These are phyloP conservation scores for Drosophila anomelani DNA, from an alignment of 2,888 invertebrate genomes.

Conservation along the genomic window DNA sequence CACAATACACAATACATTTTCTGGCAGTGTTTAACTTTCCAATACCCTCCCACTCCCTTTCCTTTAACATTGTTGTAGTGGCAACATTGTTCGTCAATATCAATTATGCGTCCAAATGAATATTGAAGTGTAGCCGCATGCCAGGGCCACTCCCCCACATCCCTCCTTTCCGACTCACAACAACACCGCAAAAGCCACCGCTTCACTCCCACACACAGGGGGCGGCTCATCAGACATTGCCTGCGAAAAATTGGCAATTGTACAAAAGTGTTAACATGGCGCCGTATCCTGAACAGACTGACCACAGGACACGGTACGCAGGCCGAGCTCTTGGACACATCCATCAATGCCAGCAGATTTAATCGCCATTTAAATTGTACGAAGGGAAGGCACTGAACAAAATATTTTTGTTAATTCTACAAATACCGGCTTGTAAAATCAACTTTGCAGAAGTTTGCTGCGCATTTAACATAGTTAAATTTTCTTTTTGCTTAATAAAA, in stretches of 20 bases:
- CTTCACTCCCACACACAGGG: constrained; percentile 42
- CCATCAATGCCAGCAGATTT: constrained; percentile 82
- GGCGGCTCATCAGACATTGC: constrained; percentile 61
- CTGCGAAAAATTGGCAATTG: constrained; percentile 75
- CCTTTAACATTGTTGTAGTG: constrained; percentile 53
- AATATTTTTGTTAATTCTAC: neutral
- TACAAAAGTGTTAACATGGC: constrained; percentile 81
- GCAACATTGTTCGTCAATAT: constrained; percentile 80
- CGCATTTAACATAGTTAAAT: neutral
- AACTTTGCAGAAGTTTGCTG: neutral
- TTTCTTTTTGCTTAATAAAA: neutral
- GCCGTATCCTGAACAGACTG: constrained; percentile 75
- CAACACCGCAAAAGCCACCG: constrained; percentile 48
- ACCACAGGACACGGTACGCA: constrained; percentile 60
- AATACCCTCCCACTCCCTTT: constrained; percentile 1
- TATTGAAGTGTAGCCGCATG: constrained; percentile 79
- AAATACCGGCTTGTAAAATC: neutral
- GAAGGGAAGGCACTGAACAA: constrained; percentile 32
- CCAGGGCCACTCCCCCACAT: constrained; percentile 35
- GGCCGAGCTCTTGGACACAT: constrained; percentile 70
- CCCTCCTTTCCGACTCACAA: constrained; percentile 2
- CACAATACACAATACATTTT: neutral
- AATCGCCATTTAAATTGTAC: constrained; percentile 83
- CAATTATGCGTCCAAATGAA: constrained; percentile 82
- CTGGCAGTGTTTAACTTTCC: constrained; percentile 29